Base-by-base conservation (phyloP, 2,113 vertebrate genomes). In the Engystomops pustulosus region DNA sequence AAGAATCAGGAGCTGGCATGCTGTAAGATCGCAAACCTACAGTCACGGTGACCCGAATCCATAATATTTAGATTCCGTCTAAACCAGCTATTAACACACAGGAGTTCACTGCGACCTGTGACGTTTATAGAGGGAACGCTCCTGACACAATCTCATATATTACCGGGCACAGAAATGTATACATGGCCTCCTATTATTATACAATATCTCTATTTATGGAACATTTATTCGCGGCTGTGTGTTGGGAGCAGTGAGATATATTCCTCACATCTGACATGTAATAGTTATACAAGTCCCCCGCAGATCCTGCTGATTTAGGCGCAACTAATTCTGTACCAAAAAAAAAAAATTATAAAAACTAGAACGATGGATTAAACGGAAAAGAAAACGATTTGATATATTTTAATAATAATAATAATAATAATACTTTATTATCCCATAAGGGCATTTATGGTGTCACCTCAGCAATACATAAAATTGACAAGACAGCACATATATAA, bases 151-250 rank as follows among this genome's bases (percentile, higher is more conserved):
- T 67, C 34, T 47, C 58, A 67, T 80, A 80, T 80, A 80, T 80
- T 67, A 65, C 30, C 65, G 20, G 58, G 6, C 44, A 18, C 12
- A 45, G 78, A 80, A 62, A 80, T 80, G 78, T 80, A 80, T 62
- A 80, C 78, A 80, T 30, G 0, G 78, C 41, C 44, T 32, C 15
- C 5, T 67, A 67, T 45, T 65, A 80, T 65, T 47, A 80, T 65
- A 80, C 78, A 79, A 79, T 79, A 44, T 44, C 60, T 44, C 77
- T 80, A 80, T 80, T 67, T 80, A 80, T 62, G 78, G 78, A 65
- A 67, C 58, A 20, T 67, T 80, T 32, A 80, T 80, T 80, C 65
- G 34, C 25, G 30, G 58, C 62, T 44, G 12, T 44, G 11, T 41
- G 25, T 65, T 62, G 17, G 55, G 78, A 67, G 1, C n/a, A 32